Evolutionary conservation across 2,888 invertebrate genomes (phyloP).

Genomic region (Diarsia brunnea): DNA sequence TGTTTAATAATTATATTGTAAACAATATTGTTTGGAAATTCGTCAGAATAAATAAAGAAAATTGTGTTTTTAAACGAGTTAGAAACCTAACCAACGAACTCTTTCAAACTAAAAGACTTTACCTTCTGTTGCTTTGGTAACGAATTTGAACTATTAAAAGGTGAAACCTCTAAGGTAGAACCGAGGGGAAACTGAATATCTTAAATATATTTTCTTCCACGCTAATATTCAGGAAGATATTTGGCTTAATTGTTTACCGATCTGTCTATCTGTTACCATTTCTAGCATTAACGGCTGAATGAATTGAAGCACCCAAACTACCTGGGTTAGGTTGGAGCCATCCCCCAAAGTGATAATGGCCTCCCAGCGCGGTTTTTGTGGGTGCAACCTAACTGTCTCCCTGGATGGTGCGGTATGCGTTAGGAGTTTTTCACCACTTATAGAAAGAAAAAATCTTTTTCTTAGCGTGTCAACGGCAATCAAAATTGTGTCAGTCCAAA

Average conservation of each 20-base stretch:
- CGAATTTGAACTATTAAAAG: constrained; percentile 22
- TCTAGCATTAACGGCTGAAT: background rate
- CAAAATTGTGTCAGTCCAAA: no score
- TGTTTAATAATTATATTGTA: no score
- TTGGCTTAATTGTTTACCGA: background rate
- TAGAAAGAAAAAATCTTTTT: no score
- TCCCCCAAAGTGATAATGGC: no score
- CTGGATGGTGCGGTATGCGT: no score
- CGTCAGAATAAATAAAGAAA: background rate
- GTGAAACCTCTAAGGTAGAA: background rate
- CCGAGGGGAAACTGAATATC: constrained; percentile 14
- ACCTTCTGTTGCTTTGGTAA: background rate
- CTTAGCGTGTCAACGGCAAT: no score
- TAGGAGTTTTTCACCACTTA: no score
- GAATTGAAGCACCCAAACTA: background rate
- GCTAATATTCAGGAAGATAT: background rate
- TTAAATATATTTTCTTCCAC: background rate
- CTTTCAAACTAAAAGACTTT: background rate
- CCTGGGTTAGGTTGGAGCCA: background rate
- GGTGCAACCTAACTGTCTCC: no score
- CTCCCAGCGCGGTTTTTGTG: no score
- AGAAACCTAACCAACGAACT: background rate
- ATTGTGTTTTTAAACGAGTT: background rate
- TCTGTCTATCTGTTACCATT: background rate
- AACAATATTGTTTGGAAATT: background rate